Evolutionary conservation across 2,113 vertebrate genomes (phyloP), one percentile per base, ranked within the genome.

Genomic region (Tricholaema leucomelas): DNA sequence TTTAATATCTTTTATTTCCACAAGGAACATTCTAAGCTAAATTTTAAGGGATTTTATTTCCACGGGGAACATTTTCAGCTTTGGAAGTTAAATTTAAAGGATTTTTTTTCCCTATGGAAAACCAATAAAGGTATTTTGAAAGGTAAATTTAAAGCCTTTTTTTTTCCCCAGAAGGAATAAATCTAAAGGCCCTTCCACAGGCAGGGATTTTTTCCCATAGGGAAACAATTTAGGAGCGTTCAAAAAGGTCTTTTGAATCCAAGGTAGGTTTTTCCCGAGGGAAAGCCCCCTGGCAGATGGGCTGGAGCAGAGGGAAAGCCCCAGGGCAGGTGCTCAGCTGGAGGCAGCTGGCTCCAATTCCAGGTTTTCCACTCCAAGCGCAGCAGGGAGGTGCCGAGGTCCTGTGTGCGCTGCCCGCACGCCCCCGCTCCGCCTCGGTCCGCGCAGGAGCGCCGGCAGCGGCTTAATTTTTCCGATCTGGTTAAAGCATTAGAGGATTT

Each of bases 381-480:
- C 60, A 31, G 79, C 31, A 13, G 1, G 85, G 81, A 50, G 73
- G 84, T 66, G 69, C 88, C 3, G 10, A 25, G 59, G 10, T 38
- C 15, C 38, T 28, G 9, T n/a, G 19, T 9, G 46, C 10, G 19
- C 46, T 20, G 18, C 9, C 19, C 19, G 8, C 46, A 40, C 65
- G 10, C 4, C 20, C 4, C 9, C 42, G 2, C 3, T 20, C 18
- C 14, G 6, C 6, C 3, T 65, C 3, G 6, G 48, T 59, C 55
- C 8, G 1, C 0, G 23, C 79, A 33, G 21, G 87, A 90, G 61
- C 31, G 10, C 80, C 3, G 17, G 27, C 48, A 94, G 95, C 67
- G 0, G 95, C 94, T 96, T 96, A 95, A 94, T 96, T 96, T 97
- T 97, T 96, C 92, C 58, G 83, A 96, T 94, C 95, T 93, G 93